Base-by-base conservation (phyloP, 37 sponge, comb jelly and placozoan genomes). In the Tethya wilhelma region DNA sequence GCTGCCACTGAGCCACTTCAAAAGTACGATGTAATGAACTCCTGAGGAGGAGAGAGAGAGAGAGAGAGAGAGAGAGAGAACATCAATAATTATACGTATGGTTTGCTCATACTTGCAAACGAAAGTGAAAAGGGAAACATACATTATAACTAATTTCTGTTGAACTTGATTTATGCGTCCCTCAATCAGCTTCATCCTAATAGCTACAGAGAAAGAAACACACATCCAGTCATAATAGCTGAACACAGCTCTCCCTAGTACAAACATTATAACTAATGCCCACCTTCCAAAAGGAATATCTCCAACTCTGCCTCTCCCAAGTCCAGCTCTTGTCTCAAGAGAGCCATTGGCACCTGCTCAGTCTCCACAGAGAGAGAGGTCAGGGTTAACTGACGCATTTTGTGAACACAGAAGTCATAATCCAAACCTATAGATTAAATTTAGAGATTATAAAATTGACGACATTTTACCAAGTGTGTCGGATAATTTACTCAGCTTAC, bases 321-420 rank as follows among this genome's bases (percentile, higher is more conserved):
- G 25, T 78, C 37, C 60, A 91, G 79, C 39, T 91, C 79, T 62
- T 55, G 39, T 30, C 32, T 26, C 30, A 86, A 67, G 36, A 30
- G 28, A 2, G 77, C 22, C 37, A 91, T 82, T 23, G 82, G 57
- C 0, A 92, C 59, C 44, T 83, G 77, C 55, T 72, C 73, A n/a
- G 57, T 25, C 55, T 72, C 76, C 38, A 44, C 69, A 29, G 88
- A 80, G 43, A 92, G 32, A 22, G 80, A 78, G 40, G 78, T 41
- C 37, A 87, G 64, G 25, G 92, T 87, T 14, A 92, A 77, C 46
- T 85, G 79, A 6, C 84, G 79, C 84, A 92, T 87, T 65, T 92
- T 92, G 25, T 65, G 60, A 31, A 75, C 62, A 63, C 84, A 83
- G 8, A 23, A 55, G 22, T 2, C 23, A 33, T 83, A 25, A 32